A percentile compares a stretch with the other conserved stretches of the same genome.
These are phyloP conservation scores for Periophthalmus magnuspinnatus DNA, from an alignment of 2,797 vertebrate species.

Conservation along the genomic window DNA sequence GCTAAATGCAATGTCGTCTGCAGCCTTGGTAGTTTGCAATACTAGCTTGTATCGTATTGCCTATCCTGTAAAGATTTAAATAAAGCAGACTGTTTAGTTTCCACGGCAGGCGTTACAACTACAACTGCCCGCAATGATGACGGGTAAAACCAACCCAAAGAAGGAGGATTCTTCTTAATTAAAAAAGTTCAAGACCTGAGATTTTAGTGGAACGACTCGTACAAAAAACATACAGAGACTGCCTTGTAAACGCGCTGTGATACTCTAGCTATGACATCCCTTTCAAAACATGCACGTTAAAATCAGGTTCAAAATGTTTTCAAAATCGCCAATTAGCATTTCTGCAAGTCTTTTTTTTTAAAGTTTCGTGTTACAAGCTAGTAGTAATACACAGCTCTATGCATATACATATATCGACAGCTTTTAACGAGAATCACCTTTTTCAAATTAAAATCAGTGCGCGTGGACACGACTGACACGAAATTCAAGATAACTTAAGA, in stretches of 20 bases:
- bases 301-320: constrained; percentile 51
- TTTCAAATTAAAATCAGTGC: constrained; percentile 44
- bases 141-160: constrained; percentile 56
- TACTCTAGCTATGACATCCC: constrained; percentile 53
- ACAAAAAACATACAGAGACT: constrained; percentile 43
- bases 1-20: constrained; percentile 43
- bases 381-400: constrained; percentile 51
- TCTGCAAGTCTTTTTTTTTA: constrained; percentile 12
- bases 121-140: constrained; percentile 37
- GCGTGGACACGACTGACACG: constrained; percentile 54
- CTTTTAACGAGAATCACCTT: constrained; percentile 40
- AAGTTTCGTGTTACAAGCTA: constrained; percentile 50
- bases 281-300: constrained; percentile 68
- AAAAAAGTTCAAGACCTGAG: constrained; percentile 78
- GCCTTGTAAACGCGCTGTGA: constrained; percentile 62
- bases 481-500: constrained; percentile 71
- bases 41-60: constrained; percentile 24
- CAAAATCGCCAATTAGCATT: constrained; percentile 30
- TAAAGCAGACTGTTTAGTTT: constrained; percentile 48
- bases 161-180: constrained; percentile 66
- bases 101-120: constrained; percentile 11
- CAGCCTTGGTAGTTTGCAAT: constrained; percentile 35
- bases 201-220: constrained; percentile 70
- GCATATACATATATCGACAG: constrained; percentile 52
- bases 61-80: constrained; percentile 26